Evolutionary conservation across 2,888 invertebrate species (phyloP), one percentile per base, ranked within the genome.

Genomic region (Imbricaverruca yamaguchii): DNA sequence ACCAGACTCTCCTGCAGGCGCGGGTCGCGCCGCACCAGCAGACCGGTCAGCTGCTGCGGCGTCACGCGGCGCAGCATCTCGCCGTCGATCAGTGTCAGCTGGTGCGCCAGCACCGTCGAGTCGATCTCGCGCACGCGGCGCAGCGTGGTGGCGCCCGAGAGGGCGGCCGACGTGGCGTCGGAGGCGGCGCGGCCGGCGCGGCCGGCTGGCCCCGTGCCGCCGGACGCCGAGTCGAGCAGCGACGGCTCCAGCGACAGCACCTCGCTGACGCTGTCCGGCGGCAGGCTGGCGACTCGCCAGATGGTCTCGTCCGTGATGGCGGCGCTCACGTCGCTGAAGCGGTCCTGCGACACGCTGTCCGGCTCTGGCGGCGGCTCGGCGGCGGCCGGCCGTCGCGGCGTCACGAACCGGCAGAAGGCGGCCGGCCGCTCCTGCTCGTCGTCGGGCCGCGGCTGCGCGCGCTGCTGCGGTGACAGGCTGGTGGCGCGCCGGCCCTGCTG

Each of bases 81-180:
- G 80, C 88, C 87, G 83, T 90, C 90, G 57, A 90, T 88, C 81
- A 90, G 85, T 0, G 90, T 90, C 81, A 90, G 83, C 84, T 90
- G 90, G 81, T 87, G 86, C 0, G 90, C 89, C 53, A 90, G 83
- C 1, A 88, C 88, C 0, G 87, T 87, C 15, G 90, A 90, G 84
- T 90, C 89, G 83, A 90, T 87, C 83, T 90, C 90, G 90, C 90
- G 90, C 13, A 88, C 88, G 0, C 74, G 53, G 21, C 55, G 53
- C 21, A 74, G 74, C 53, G 74, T 10, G 10, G 74, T 74, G 53
- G 23, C 23, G 2, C 74, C 74, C 21, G 74, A 55, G 55, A 74
- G 23, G 55, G 18, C 15, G 39, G 74, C 8, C 6, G 53, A 23
- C 21, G 13, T 4, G 15, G 74, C 9, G 55, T 55, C 74, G 21